Base-by-base conservation (phyloP, 1,140 invertebrate species). In the Magallana gigas region DNA sequence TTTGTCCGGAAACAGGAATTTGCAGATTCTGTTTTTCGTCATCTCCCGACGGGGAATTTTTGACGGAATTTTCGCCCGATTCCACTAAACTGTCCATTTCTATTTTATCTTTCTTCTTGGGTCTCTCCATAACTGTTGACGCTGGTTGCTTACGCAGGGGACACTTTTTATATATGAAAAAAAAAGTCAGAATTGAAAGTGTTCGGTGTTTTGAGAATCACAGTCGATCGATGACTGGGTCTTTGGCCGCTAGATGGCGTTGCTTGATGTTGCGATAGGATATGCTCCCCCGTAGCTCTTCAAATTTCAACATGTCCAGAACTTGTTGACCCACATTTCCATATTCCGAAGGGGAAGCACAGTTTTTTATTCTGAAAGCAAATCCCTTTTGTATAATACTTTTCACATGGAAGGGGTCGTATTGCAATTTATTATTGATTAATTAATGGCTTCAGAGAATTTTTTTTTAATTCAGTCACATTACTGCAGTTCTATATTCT, bases 1-100 rank as follows among this genome's bases (percentile, higher is more conserved):
- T 88, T 57, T 59, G 87, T 29, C 84, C 85, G 1, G 90, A 85
- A 56, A 86, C 86, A 1, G 90, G 90, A 8, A 90, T 48, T 9
- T 82, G 68, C 11, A 89, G 83, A 14, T 64, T 84, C 23, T 85
- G 58, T 56, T 87, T 88, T 23, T 87, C 87, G 23, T 90, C 83
- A 1, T 29, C 80, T 18, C 80, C 60, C 9, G 23, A 8, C 9
- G 68, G 68, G 18, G 83, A 60, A 12, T 29, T 12, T 76, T 76
- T 76, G 23, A 29, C 68, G 48, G 71, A 36, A 18, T 57, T 23
- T 81, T 84, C 87, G 57, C 59, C 62, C 11, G 82, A 68, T n/a
- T 83, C 83, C 68, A 88, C 58, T 48, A 88, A 62, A 85, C 71
- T 88, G 59, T 85, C 83, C 84, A 88, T 81, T 84, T 88, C 87